Conservation (phyloP, 2,888 invertebrate species). For the Xylophagus ater region DNA sequence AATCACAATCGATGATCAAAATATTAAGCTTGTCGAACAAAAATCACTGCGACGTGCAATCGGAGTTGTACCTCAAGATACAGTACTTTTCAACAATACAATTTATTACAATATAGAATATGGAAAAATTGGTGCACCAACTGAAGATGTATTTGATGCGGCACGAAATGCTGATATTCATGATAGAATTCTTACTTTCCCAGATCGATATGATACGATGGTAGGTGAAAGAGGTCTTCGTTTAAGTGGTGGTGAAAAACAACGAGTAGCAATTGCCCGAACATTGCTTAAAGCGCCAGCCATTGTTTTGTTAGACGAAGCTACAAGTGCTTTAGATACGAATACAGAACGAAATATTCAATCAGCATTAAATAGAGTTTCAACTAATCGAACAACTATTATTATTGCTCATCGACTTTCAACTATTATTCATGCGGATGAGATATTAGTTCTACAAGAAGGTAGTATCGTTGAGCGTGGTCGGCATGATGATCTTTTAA, state of each 20-base stretch:
- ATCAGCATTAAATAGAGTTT: constrained; percentile 73
- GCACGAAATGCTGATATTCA: constrained; percentile 92
- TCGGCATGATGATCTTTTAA: constrained; percentile 56
- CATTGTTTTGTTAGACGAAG: constrained; percentile 88
- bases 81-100: constrained; percentile 86
- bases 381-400: constrained; percentile 80
- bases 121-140: constrained; percentile 65
- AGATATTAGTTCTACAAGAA: constrained; percentile 84
- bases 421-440: constrained; percentile 88
- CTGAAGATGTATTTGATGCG: constrained; percentile 76
- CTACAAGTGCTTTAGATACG: constrained; percentile 90
- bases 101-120: constrained; percentile 94
- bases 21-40: constrained; percentile 76
- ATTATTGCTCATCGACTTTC: constrained; percentile 92
- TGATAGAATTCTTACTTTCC: constrained; percentile 80
- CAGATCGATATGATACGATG: constrained; percentile 76
- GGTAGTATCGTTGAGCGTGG: constrained; percentile 89
- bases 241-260: constrained; percentile 95
- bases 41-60: constrained; percentile 73
- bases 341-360: constrained; percentile 93
- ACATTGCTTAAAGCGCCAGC: constrained; percentile 86
- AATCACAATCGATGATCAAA: constrained; percentile 79
- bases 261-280: constrained; percentile 91
- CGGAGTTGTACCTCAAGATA: constrained; percentile 95
- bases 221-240: constrained; percentile 93